Percentiles rank a stretch among this genome's conserved stretches.
These are phyloP conservation scores for Stigmatopora argus DNA, from an alignment of 2,113 vertebrate genomes.

Conservation along the genomic window DNA sequence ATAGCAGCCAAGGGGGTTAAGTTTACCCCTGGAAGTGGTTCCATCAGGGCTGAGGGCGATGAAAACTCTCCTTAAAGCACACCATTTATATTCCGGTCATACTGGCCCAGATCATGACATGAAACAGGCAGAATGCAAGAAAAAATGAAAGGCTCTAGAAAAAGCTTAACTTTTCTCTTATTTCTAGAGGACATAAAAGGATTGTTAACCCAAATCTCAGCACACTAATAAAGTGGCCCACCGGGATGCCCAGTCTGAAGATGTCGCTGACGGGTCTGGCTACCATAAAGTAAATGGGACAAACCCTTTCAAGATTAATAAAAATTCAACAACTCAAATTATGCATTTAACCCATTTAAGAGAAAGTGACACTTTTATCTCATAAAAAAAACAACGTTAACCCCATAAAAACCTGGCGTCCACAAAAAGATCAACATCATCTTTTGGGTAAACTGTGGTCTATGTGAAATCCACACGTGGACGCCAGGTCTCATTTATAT, in stretches of 20 bases:
- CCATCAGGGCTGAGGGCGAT: constrained; percentile 10
- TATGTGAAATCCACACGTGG: no score
- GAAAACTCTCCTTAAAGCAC: constrained; percentile 28
- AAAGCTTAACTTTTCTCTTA: not conserved
- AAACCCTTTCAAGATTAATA: no score
- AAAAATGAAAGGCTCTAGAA: constrained; percentile 15
- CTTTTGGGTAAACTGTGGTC: no score
- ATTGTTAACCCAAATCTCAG: not conserved
- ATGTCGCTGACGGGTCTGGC: not conserved
- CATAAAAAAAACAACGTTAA: no score
- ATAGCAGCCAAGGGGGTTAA: not conserved
- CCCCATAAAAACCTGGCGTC: no score
- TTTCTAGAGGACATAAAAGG: not conserved
- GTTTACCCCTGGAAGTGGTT: constrained; percentile 18
- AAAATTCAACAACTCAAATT: not conserved
- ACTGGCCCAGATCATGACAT: constrained; percentile 64
- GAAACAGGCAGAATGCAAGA: constrained; percentile 49
- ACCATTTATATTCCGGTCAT: constrained; percentile 65
- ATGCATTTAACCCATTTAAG: no score
- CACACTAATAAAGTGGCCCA: not conserved
- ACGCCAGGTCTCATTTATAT: no score
- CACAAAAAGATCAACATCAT: no score
- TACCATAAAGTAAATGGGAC: not conserved
- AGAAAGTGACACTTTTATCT: no score
- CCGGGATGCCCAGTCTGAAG: not conserved